Conservation (phyloP, 2,113 vertebrate species). For the Strix uralensis region DNA sequence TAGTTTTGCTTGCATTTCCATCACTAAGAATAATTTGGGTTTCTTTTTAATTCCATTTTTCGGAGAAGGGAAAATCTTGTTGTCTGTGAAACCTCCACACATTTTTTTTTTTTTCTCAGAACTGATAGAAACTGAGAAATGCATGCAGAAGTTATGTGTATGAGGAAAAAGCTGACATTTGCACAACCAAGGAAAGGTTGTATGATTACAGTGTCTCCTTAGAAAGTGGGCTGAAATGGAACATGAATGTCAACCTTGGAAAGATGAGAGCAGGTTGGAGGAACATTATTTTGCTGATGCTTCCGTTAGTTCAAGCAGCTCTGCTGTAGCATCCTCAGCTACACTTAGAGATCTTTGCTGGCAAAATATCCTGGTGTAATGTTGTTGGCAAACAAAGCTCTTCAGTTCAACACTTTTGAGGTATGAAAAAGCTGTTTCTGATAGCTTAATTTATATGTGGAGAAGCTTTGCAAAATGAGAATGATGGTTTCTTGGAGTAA, state of each 20-base stretch:
- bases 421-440: neutral
- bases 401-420: neutral
- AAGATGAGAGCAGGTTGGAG: neutral
- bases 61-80: neutral
- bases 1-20: neutral
- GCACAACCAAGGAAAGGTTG: neutral
- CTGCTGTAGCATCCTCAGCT: neutral
- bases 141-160: neutral
- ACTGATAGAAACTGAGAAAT: neutral
- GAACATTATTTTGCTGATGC: neutral
- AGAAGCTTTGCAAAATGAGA: neutral
- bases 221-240: neutral
- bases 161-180: neutral
- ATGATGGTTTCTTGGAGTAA: neutral
- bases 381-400: neutral
- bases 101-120: neutral
- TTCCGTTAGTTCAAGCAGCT: neutral
- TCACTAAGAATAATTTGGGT: neutral
- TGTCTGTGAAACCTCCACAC: neutral
- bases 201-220: neutral
- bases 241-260: neutral
- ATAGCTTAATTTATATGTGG: neutral
- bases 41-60: neutral
- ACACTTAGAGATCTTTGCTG: neutral
- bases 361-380: neutral